Conservation (phyloP, 2,888 invertebrate genomes). For the Epsilonema sp. region DNA sequence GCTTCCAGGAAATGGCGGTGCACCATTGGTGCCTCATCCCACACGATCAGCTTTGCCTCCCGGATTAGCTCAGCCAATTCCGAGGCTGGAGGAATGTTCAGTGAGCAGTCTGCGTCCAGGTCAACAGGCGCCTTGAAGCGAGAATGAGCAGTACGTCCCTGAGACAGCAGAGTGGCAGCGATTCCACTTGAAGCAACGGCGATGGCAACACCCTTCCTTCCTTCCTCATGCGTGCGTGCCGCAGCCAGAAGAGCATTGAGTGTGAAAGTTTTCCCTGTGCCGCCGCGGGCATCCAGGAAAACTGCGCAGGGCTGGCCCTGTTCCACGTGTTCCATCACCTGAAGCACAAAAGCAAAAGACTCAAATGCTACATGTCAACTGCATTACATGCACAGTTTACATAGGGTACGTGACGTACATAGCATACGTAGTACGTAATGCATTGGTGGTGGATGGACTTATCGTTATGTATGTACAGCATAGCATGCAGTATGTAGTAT, state of each 20-base stretch:
- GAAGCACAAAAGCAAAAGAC: too few relatives aligned
- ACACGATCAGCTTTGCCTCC: constrained; percentile 9
- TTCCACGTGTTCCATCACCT: too few relatives aligned
- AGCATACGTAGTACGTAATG: too few relatives aligned
- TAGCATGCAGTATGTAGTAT: too few relatives aligned
- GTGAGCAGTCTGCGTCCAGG: background rate
- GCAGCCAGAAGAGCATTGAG: background rate
- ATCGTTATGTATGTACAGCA: too few relatives aligned
- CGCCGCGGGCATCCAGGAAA: background rate
- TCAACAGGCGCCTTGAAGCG: background rate
- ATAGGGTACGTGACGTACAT: too few relatives aligned
- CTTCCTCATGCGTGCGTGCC: background rate
- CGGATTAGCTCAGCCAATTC: background rate
- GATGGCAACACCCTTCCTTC: background rate
- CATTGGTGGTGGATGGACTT: too few relatives aligned
- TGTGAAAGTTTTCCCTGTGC: background rate
- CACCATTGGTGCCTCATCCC: constrained; percentile 12
- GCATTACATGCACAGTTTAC: too few relatives aligned
- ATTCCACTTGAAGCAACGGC: background rate
- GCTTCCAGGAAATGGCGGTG: constrained; percentile 7
- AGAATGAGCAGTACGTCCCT: background rate
- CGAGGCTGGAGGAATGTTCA: background rate
- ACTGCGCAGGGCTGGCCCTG: too few relatives aligned
- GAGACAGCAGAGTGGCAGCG: background rate
- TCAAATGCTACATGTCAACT: too few relatives aligned